A percentile compares a stretch with the other conserved stretches of the same genome.
These are phyloP conservation scores for Drosophila sechellia DNA, from an alignment of 1,140 invertebrate genomes.

Conservation along the genomic window DNA sequence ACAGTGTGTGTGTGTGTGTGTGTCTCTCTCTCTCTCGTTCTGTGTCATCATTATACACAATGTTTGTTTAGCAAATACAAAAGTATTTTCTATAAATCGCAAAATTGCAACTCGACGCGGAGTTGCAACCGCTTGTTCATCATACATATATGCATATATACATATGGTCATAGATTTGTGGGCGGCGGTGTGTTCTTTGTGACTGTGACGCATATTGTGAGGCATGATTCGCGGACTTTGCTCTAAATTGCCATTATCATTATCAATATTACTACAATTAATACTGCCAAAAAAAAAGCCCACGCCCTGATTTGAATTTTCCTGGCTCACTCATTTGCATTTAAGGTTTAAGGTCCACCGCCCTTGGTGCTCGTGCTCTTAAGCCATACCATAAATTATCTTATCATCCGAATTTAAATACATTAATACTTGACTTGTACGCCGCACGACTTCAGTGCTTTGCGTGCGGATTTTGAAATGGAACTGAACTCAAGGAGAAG, in stretches of 20 bases:
- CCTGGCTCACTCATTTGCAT: constrained; percentile 11
- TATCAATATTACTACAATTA: neutral
- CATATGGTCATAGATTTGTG: no score
- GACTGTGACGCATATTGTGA: neutral
- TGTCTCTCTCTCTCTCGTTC: constrained; percentile 65
- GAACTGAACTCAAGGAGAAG: no score
- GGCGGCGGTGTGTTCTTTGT: neutral
- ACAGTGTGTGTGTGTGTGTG: constrained; percentile 58
- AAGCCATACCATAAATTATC: constrained; percentile 42
- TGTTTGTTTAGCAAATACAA: constrained; percentile 51
- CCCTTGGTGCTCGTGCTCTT: constrained; percentile 25
- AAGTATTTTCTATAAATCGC: constrained; percentile 37
- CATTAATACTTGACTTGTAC: constrained; percentile 47
- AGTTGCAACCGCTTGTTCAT: constrained; percentile 57
- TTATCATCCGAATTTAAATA: constrained; percentile 61
- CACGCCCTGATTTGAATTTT: constrained; percentile 9
- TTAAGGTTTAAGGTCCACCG: constrained; percentile 5
- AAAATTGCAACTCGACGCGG: constrained; percentile 16
- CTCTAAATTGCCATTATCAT: constrained; percentile 7
- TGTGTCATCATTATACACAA: constrained; percentile 55
- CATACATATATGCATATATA: constrained; percentile 9
- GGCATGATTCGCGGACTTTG: constrained; percentile 7
- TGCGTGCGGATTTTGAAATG: no score
- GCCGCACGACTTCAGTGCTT: constrained; percentile 7
- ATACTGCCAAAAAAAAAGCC: constrained; percentile 26